Conservation (phyloP, 2,888 invertebrate genomes). For the Nasonia oneida region DNA sequence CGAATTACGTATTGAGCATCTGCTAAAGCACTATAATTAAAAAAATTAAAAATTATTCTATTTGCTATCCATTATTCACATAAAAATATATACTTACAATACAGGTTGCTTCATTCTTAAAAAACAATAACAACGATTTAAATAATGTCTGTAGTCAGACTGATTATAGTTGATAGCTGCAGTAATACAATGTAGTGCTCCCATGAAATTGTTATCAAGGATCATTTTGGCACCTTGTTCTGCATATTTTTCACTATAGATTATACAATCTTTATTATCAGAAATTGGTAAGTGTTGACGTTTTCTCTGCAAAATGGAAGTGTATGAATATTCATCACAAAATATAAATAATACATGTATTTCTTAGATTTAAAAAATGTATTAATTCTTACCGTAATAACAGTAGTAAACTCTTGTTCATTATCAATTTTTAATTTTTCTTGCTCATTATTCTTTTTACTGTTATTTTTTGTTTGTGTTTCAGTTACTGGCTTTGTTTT, state of each 20-base stretch:
- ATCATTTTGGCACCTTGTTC: conserved; percentile 52
- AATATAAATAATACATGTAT: neutral
- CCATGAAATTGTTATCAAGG: conserved; percentile 41
- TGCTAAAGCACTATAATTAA: conserved; percentile 58
- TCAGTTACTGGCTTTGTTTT: neutral
- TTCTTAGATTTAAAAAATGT: neutral
- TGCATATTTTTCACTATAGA: conserved; percentile 39
- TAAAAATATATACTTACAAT: conserved; percentile 48
- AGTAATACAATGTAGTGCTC: conserved; percentile 46
- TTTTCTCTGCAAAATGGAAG: conserved; percentile 37
- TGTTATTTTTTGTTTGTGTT: neutral
- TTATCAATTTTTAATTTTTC: neutral
- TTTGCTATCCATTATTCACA: neutral
- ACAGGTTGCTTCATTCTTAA: conserved; percentile 56
- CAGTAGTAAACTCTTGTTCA: conserved; percentile 15
- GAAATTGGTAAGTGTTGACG: neutral
- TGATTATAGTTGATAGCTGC: conserved; percentile 55
- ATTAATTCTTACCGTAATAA: conserved; percentile 7
- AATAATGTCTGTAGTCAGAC: conserved; percentile 62
- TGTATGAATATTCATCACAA: neutral
- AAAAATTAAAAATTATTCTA: conserved; percentile 4
- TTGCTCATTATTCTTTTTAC: neutral
- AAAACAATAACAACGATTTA: conserved; percentile 62
- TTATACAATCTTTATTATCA: neutral
- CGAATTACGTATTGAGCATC: conserved; percentile 61